Base-by-base conservation (phyloP, 2,797 vertebrate species). In the Lophotriccus pileatus region DNA sequence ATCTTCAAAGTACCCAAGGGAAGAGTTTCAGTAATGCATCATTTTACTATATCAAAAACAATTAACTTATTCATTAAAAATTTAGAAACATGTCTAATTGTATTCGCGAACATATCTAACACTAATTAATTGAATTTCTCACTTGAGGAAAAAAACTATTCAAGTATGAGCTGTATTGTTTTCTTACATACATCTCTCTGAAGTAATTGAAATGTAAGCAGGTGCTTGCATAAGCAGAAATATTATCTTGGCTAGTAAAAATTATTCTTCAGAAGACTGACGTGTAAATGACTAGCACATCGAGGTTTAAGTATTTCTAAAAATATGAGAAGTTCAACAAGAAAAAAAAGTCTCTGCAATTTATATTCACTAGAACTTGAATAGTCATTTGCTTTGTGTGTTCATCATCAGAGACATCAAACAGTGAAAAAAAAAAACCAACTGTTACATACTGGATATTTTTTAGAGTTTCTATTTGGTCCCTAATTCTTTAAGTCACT, bases 1-100 rank as follows among this genome's bases (percentile, higher is more conserved):
- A 74, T 83, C 44, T 83, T 80, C 56, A 83, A 46, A 93, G 59
- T 64, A 83, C 81, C 87, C 74, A 53, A 68, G 84, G 64, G 84
- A 94, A 22, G 32, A 82, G 25, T 76, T 87, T 89, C 87, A 85
- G 37, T 83, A 78, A 92, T 73, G 52, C 84, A 87, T 70, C 47
- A 68, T 80, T 85, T 92, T 92, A 44, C 22, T 84, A 47, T 55
- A 81, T 64, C 89, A 87, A 90, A 93, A 90, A 94, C 87, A 92
- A 94, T 95, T 94, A 94, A 82, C 47, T 89, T 92, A 53, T 39
- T 91, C 63, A 91, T 93, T 96, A 83, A 72, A 92, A 92, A 94
- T 82, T 83, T 89, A 92, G 82, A 68, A 96, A 94, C 17, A 62
- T 62, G 16, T 64, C 75, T 91, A 91, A 84, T 80, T 94, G 73